Evolutionary conservation across 64 coral and sea anemone genomes (phyloP), one percentile per base, ranked within the genome.

Genomic region (Cladopsammia gracilis): DNA sequence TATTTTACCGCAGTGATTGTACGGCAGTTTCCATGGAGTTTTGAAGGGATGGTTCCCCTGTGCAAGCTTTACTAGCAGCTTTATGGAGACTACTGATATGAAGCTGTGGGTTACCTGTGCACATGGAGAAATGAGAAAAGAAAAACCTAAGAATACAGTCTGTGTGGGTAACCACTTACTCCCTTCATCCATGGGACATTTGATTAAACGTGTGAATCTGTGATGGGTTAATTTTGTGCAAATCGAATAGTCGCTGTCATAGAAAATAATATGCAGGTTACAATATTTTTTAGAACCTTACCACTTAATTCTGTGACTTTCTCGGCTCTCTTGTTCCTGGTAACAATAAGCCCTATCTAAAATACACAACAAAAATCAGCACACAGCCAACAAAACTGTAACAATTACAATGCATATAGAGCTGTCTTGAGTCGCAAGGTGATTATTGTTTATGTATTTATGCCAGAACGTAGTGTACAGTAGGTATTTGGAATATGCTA

Each of bases 11-110:
- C 44, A 99, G 70, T 20, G 94, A 99, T 13, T 94, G 91, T 5
- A 89, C 20, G 44, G 98, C 98, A 70, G 70, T 70, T 73, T 90
- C 91, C 48, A 99, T 70, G 2, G 98, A 77, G 91, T 99, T 99
- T 58, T 99, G 98, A 58, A 99, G 57, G 14, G 98, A 99, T 8
- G 98, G 98, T 92, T 99, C 98, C 42, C 98, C 98, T 94, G 93
- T 88, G 44, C 98, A 99, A 16, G 83, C 67, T 25, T 99, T 99
- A 49, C 70, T 58, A 50, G 87, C 91, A 52, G 91, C 77, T 66
- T 93, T 90, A 34, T 93, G 79, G 52, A 99, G 73, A 86, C 92
- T 85, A 16, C 81, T 85, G 46, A 93, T 99, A 42, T 99, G 98
- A 61, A 99, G 68, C 89, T 96, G 92, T 69, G 98, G 98, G 80